phyloP scores from a whole-genome alignment of 2,113 vertebrate genomes.

The Oxygymnocypris stewartii region DNA sequence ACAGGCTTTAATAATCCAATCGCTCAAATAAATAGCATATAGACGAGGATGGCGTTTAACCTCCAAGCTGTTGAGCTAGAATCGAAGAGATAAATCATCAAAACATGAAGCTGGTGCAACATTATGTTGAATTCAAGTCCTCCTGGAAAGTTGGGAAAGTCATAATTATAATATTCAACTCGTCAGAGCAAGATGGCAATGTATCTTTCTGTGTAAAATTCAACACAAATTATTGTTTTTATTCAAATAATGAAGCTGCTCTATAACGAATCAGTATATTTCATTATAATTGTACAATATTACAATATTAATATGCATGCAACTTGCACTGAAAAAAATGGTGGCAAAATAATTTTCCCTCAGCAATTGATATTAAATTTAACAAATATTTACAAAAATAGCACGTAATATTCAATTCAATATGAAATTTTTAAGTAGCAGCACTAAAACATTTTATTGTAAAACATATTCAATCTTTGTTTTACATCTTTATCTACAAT shows the following conservation, averaged over 20 bases:
- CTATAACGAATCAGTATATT: neutral
- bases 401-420: too few relatives aligned
- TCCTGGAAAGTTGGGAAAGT: neutral
- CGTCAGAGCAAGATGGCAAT: neutral
- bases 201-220: neutral
- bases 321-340: too few relatives aligned
- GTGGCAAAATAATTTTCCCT: too few relatives aligned
- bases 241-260: too few relatives aligned
- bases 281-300: neutral
- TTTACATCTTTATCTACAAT: too few relatives aligned
- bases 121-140: neutral
- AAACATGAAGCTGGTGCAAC: neutral
- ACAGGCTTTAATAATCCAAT: neutral
- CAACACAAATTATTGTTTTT: too few relatives aligned
- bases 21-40: neutral
- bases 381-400: too few relatives aligned
- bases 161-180: neutral
- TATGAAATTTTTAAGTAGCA: too few relatives aligned
- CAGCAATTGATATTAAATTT: too few relatives aligned
- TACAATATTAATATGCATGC: too few relatives aligned
- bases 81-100: neutral
- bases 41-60: neutral
- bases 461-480: neutral
- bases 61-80: neutral
- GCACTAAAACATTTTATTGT: neutral